These are phyloP conservation scores for Drosophila funebris DNA, from an alignment of 1,140 invertebrate species.

Conservation along the genomic window DNA sequence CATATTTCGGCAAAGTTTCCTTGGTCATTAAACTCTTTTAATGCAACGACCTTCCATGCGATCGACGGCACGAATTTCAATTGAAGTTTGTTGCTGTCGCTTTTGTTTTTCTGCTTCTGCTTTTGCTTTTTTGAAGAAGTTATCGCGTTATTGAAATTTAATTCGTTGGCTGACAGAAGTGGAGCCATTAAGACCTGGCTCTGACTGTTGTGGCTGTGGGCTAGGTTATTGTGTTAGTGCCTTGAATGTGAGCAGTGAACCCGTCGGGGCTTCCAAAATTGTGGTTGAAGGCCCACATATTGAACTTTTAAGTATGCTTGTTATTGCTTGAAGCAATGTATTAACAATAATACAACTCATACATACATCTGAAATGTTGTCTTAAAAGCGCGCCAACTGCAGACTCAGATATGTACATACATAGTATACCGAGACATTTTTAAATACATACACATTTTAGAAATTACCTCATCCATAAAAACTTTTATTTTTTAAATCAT, in stretches of 20 bases:
- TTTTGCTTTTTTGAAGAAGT: slow-evolving; percentile 33
- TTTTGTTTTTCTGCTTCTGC: slow-evolving; percentile 19
- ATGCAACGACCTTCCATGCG: slow-evolving; percentile 79
- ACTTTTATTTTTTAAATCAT: slow-evolving; percentile 70
- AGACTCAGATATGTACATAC: too few species aligned
- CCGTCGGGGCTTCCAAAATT: slow-evolving; percentile 10
- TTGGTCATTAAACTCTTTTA: slow-evolving; percentile 81
- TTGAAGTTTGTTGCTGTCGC: slow-evolving; percentile 51
- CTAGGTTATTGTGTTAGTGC: slow-evolving; percentile 53
- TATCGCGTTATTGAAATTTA: slow-evolving; percentile 40
- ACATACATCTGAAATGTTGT: too few species aligned
- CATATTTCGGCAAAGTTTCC: slow-evolving; percentile 80
- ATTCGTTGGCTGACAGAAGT: slow-evolving; percentile 24
- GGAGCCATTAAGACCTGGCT: slow-evolving; percentile 17
- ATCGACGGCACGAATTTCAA: slow-evolving; percentile 74
- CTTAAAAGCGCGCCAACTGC: neutral
- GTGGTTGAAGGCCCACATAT: slow-evolving; percentile 39
- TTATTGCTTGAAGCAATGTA: neutral
- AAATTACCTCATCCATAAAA: slow-evolving; percentile 63
- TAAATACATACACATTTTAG: neutral
- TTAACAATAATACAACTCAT: neutral
- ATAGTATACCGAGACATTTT: too few species aligned
- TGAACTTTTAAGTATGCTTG: slow-evolving; percentile 36
- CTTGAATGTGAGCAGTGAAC: slow-evolving; percentile 71
- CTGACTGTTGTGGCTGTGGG: neutral